Base-by-base conservation (phyloP, 2,113 vertebrate genomes). In the Mirza zaza region DNA sequence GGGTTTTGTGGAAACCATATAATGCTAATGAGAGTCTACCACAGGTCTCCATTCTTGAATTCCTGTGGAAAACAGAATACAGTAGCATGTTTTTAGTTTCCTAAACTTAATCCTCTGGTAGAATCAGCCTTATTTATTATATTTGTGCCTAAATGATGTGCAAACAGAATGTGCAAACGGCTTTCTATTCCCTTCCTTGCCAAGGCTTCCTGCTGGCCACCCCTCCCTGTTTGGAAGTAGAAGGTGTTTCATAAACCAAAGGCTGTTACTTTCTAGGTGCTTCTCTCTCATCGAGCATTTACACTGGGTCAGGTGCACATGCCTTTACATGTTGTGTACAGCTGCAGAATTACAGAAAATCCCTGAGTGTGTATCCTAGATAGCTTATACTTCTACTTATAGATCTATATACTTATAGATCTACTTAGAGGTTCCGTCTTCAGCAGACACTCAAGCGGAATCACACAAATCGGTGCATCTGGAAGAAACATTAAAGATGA, bases 51-150 rank as follows among this genome's bases (percentile, higher is more conserved):
- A 50, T 79, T 91, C 39, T 85, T 77, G 68, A 2, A 73, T 97
- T 97, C 68, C 91, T 97, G 96, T 97, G 83, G 90, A 96, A 97
- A 97, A 67, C 63, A 34, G 86, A 91, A 86, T 65, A 71, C 94
- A 91, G 87, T 81, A 81, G 50, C 84, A 65, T 77, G 50, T 92
- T 91, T 93, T 86, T 17, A 52, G 6, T 85, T 94, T 86, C 63
- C 75, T 68, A 82, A 87, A 67, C 61, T 73, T 87, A 45, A 11
- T 25, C 42, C 39, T 95, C 68, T 48, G 87, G 52, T 65, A 84
- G 36, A 85, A 45, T 73, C 55, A 68, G 13, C 59, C 6, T 45
- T 73, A n/a, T 82, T 88, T n/a, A 29, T 67, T 75, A 10, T 52
- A n/a, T 67, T 88, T 91, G 29, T 91, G 34, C 76, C 27, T 73